Evolutionary conservation across 2,113 vertebrate species (phyloP).

Genomic region (Eonycteris spelaea): DNA sequence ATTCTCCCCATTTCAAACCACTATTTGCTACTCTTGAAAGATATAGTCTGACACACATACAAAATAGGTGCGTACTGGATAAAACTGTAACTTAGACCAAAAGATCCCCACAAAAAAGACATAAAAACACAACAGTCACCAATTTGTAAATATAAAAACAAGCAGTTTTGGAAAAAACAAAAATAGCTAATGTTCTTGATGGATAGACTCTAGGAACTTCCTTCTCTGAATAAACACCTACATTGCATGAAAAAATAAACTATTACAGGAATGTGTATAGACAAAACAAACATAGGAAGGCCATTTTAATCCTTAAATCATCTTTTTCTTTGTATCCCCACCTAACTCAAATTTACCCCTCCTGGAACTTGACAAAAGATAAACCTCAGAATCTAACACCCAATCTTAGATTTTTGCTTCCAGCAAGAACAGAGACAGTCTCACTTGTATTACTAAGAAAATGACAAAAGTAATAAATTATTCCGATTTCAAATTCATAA

Average conservation of each 20-base stretch:
- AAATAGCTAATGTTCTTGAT: background rate
- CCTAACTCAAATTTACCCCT: background rate
- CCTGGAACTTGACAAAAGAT: background rate
- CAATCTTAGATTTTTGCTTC: background rate
- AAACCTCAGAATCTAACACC: background rate
- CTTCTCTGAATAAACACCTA: background rate
- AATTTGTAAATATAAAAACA: background rate
- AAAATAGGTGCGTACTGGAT: background rate
- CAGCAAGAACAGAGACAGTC: background rate
- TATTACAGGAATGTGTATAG: background rate
- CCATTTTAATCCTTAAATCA: background rate
- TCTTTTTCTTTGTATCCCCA: background rate
- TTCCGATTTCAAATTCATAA: constrained; percentile 8
- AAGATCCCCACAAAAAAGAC: background rate
- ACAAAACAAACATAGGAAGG: background rate
- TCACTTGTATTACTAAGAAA: background rate
- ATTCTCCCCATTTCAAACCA: background rate
- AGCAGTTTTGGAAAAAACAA: constrained; percentile 10
- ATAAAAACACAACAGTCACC: background rate
- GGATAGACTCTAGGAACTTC: constrained; percentile 53
- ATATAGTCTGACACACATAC: background rate
- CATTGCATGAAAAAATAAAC: background rate
- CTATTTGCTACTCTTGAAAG: background rate
- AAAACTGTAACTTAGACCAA: background rate
- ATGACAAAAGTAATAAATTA: background rate